A percentile compares a stretch with the other conserved stretches of the same genome.
phyloP scores from a whole-genome alignment of 2,888 invertebrate species.

The Drosophila cyrtoloma region DNA sequence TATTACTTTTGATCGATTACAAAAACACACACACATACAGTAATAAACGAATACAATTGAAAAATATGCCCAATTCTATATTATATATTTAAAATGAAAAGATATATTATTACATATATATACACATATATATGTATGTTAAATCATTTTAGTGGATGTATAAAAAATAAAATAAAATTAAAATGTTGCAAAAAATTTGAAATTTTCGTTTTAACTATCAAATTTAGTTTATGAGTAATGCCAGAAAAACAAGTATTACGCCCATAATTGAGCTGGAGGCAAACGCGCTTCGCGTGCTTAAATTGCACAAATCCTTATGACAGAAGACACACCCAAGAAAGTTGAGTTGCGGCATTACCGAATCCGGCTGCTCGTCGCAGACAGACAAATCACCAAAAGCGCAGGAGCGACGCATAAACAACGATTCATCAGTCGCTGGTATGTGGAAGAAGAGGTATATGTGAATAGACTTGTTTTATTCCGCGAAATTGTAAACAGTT shows the following conservation, averaged over 20 bases:
- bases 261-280: background rate
- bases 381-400: constrained; percentile 65
- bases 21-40: constrained; percentile 48
- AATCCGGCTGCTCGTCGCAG: constrained; percentile 71
- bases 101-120: constrained; percentile 57
- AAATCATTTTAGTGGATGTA: constrained; percentile 80
- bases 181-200: constrained; percentile 42
- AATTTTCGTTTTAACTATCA: background rate
- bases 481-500: background rate
- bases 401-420: constrained; percentile 75
- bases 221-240: background rate
- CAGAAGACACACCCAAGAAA: constrained; percentile 69
- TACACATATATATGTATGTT: constrained; percentile 67
- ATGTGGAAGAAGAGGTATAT: background rate
- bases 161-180: constrained; percentile 56
- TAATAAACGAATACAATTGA: constrained; percentile 56
- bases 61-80: constrained; percentile 65
- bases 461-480: background rate
- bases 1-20: constrained; percentile 35
- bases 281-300: constrained; percentile 15
- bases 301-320: constrained; percentile 71
- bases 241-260: background rate
- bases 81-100: constrained; percentile 50
- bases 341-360: constrained; percentile 59
- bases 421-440: constrained; percentile 49